These are phyloP conservation scores for Rhinopithecus roxellana DNA, from an alignment of 2,113 vertebrate species.

Conservation along the genomic window DNA sequence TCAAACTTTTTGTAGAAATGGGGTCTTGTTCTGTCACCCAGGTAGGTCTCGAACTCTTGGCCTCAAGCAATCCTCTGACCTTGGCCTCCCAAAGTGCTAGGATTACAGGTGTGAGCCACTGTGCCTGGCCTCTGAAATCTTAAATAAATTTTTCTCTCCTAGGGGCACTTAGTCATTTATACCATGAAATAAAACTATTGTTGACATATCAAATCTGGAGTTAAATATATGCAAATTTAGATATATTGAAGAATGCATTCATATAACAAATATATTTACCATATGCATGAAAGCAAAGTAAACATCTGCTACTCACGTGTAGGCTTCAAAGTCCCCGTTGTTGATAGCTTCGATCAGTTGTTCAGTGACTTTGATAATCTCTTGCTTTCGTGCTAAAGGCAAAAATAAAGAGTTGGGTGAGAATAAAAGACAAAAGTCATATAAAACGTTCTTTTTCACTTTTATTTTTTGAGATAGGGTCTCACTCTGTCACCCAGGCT, in stretches of 20 bases:
- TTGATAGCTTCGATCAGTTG: conserved; percentile 99
- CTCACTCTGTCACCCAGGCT: too few species aligned
- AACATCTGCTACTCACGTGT: conserved; percentile 90
- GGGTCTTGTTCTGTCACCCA: too few species aligned
- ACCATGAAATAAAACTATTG: neutral
- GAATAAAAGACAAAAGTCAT: neutral
- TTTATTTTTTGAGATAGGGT: neutral
- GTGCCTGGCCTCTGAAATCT: neutral
- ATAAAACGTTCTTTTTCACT: neutral
- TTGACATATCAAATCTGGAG: neutral
- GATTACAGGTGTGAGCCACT: too few species aligned
- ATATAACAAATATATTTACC: neutral
- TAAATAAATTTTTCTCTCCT: neutral
- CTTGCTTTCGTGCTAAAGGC: conserved; percentile 93
- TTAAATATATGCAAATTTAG: neutral
- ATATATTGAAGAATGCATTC: neutral
- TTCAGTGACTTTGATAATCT: conserved; percentile 99
- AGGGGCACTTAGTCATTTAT: neutral
- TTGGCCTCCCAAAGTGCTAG: too few species aligned
- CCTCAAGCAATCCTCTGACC: too few species aligned
- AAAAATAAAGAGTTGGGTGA: conserved; percentile 50
- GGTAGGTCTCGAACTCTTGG: too few species aligned
- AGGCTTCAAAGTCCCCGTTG: conserved; percentile 98
- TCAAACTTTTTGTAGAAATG: too few species aligned
- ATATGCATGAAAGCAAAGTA: neutral